These are phyloP conservation scores for Progne subis DNA, from an alignment of 2,113 vertebrate genomes.

Conservation along the genomic window DNA sequence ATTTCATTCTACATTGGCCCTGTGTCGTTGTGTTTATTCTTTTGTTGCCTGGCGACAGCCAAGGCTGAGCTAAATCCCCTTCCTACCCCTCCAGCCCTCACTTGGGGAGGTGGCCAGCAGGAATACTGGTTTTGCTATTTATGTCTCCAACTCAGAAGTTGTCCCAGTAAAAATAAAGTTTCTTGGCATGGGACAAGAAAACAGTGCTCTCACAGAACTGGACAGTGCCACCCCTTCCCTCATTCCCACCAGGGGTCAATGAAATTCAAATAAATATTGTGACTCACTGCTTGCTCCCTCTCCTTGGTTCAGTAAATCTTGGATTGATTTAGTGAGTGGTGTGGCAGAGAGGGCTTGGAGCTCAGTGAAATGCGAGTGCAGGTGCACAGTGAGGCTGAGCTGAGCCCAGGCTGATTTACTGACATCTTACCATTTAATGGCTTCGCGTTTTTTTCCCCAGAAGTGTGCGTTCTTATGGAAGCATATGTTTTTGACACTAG, in stretches of 20 bases:
- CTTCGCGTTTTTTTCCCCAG: neutral
- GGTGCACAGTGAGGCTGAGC: neutral
- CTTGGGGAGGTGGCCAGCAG: neutral
- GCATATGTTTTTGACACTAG: slow-evolving; percentile 35
- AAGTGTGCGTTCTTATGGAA: slow-evolving; percentile 2
- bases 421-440: neutral
- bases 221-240: slow-evolving; percentile 24
- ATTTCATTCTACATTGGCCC: neutral
- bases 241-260: slow-evolving; percentile 39
- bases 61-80: neutral
- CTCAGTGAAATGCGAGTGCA: neutral
- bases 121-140: slow-evolving; percentile 1
- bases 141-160: neutral
- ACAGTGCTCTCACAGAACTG: neutral
- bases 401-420: slow-evolving; percentile 15
- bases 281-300: slow-evolving; percentile 3
- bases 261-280: slow-evolving; percentile 50
- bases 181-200: neutral
- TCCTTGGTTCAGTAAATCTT: neutral
- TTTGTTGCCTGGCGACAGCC: neutral
- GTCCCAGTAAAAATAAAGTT: slow-evolving; percentile 35
- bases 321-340: slow-evolving; percentile 32
- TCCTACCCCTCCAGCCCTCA: neutral
- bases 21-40: neutral
- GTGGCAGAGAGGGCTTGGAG: neutral